Percentiles rank a stretch among this genome's conserved stretches.
Evolutionary conservation across 1,140 invertebrate species (phyloP).

Genomic region (Argopecten irradians): DNA sequence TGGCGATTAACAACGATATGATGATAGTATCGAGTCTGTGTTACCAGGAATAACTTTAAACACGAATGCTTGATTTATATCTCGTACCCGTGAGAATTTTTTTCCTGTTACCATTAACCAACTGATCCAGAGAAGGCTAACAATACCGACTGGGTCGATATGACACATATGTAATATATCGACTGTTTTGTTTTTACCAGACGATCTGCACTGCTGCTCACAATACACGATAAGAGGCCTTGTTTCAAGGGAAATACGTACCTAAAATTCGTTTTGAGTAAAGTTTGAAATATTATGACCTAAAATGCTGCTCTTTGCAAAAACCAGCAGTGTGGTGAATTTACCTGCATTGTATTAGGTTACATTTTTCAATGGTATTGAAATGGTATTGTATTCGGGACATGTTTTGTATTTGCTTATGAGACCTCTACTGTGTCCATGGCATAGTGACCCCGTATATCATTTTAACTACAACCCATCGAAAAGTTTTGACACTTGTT

Average conservation of each 20-base stretch:
- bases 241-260: not conserved
- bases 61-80: not conserved
- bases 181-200: not conserved
- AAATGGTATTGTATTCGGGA: not conserved
- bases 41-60: not conserved
- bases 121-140: not conserved
- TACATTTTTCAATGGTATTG: not conserved
- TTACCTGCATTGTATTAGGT: no score
- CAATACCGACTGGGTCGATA: not conserved
- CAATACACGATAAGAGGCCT: not conserved
- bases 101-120: not conserved
- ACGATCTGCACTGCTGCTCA: not conserved
- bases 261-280: not conserved
- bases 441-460: not conserved
- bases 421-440: not conserved
- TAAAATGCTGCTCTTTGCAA: no score
- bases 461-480: no score
- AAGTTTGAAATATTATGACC: no score
- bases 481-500: no score
- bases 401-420: not conserved
- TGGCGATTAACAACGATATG: not conserved
- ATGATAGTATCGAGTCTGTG: not conserved
- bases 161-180: not conserved
- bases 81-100: not conserved
- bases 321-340: not conserved